phyloP scores from a whole-genome alignment of 1,140 invertebrate genomes.

The Eciton burchellii region DNA sequence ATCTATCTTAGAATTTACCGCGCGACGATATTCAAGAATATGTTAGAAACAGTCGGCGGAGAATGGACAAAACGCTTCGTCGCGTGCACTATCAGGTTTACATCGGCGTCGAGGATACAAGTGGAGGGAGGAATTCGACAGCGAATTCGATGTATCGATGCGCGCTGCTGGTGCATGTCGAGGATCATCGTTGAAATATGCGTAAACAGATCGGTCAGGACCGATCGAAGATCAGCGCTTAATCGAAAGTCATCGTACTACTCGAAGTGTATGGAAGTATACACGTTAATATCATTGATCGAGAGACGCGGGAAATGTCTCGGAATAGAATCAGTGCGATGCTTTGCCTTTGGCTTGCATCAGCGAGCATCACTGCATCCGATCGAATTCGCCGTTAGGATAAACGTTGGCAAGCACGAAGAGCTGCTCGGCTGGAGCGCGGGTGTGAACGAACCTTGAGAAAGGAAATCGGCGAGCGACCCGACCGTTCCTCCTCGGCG shows the following conservation, averaged over 20 bases:
- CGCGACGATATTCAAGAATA: constrained; percentile 21
- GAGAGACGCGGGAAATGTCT: too few relatives aligned
- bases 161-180: too few relatives aligned
- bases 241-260: too few relatives aligned
- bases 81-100: constrained; percentile 17
- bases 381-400: neutral
- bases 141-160: too few relatives aligned
- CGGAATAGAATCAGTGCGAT: too few relatives aligned
- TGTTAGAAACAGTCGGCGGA: neutral
- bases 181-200: too few relatives aligned
- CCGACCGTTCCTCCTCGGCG: constrained; percentile 63
- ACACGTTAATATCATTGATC: too few relatives aligned
- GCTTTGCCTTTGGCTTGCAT: too few relatives aligned
- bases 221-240: too few relatives aligned
- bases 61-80: constrained; percentile 20
- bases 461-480: constrained; percentile 78
- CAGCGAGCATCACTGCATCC: too few relatives aligned
- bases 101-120: constrained; percentile 10
- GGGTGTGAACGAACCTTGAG: constrained; percentile 78
- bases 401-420: constrained; percentile 12
- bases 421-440: constrained; percentile 57
- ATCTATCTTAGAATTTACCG: constrained; percentile 28
- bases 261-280: too few relatives aligned
- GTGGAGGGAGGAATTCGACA: neutral
- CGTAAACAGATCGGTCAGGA: too few relatives aligned